These are phyloP conservation scores for Columba livia DNA, from an alignment of 2,113 vertebrate species.

Conservation along the genomic window DNA sequence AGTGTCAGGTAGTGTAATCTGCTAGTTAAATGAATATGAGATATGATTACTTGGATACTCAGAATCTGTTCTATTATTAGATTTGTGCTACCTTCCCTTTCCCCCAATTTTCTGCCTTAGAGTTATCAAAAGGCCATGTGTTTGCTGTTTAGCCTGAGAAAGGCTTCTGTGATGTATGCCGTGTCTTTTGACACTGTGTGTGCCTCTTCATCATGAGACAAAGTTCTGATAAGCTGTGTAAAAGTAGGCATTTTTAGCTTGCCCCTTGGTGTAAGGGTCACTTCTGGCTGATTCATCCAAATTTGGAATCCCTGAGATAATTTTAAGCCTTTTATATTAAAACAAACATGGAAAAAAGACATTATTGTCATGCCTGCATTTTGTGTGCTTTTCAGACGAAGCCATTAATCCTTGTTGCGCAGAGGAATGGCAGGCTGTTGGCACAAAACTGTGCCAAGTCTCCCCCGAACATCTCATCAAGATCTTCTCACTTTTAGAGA, in stretches of 20 bases:
- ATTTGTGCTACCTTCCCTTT: not conserved
- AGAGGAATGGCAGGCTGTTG: not conserved
- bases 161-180: not conserved
- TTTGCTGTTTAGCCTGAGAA: not conserved
- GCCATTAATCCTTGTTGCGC: not conserved
- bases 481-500: not conserved
- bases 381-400: not conserved
- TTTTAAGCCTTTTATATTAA: not conserved
- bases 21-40: not conserved
- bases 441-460: not conserved
- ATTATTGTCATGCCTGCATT: not conserved
- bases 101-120: not conserved
- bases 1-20: conserved; percentile 1
- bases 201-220: not conserved
- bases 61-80: not conserved
- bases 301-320: not conserved
- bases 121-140: not conserved
- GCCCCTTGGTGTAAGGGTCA: not conserved
- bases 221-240: not conserved
- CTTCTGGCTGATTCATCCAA: not conserved
- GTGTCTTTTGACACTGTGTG: not conserved
- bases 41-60: not conserved
- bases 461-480: not conserved
- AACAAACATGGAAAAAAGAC: not conserved
- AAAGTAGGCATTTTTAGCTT: not conserved